Base-by-base conservation (phyloP, 2,797 vertebrate species). In the Stomatorhinus walkeri region DNA sequence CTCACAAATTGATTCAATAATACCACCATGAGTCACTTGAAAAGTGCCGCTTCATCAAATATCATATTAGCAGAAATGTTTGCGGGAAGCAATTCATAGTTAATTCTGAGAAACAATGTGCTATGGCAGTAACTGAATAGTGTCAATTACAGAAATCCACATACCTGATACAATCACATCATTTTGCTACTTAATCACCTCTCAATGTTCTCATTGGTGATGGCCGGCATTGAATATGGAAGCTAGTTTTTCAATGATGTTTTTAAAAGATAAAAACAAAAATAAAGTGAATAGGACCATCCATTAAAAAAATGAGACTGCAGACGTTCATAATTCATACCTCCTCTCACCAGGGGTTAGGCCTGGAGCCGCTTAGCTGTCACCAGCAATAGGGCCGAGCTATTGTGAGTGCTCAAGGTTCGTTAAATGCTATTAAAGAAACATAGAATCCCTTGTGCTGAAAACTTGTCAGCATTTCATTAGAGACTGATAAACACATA, bases 401-500 rank as follows among this genome's bases (percentile, higher is more conserved):
- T 92, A 92, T 94, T 93, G 94, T 93, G 92, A 93, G 93, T 93
- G 92, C 91, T 92, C 92, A 91, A 92, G 94, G 94, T 95, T 94
- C 94, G 90, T 95, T 95, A 95, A 95, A 94, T 93, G 93, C 93
- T 95, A 91, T 93, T 95, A 95, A 93, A 96, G 94, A 93, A 94
- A 92, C 93, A 93, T 93, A 93, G 92, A 89, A 93, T 92, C 93
- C 91, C 94, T 93, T 93, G 92, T 94, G 93, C 90, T 48, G 49
- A 90, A 92, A 94, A 95, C 94, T 92, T 94, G 94, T 95, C 93
- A 95, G 93, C 93, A 93, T 94, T 95, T 95, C 94, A 96, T 95
- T 93, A 96, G 92, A 94, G 93, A 93, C 91, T 94, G 93, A 94
- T 94, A 96, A 96, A 95, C 93, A 94, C 95, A 94, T 93, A 94